Base-by-base conservation (phyloP, 2,888 invertebrate genomes). In the Dryococelus australis region DNA sequence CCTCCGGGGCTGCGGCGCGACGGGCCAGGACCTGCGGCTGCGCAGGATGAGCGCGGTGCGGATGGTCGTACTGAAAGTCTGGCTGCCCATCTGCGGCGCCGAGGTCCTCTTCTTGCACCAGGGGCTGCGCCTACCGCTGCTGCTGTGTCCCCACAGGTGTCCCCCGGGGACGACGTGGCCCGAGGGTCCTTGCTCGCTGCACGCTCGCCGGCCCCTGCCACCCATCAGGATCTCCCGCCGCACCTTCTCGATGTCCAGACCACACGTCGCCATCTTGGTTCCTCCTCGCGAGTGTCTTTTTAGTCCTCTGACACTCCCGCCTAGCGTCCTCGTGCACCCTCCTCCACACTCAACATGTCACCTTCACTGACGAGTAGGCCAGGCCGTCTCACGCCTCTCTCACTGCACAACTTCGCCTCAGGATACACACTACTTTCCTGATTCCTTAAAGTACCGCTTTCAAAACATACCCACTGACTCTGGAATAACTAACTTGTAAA, bases 21-120 rank as follows among this genome's bases (percentile, higher is more conserved):
- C 96, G 0, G 96, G 96, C 96, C 96, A 96, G 90, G 96, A 96
- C 84, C 96, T 93, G 43, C 96, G 93, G 83, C 95, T 96, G 86
- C 96, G 93, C 89, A 96, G 93, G 88, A 96, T 95, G 84, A 96
- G 90, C 0, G 91, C 91, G 85, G 90, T 90, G 85, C 90, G 88
- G 43, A 90, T 89, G 16, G 90, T 90, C 81, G 90, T 90, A 78
- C 90, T 90, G 26, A 87, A 88, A 53, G 88, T 85, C 88, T 89
- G 90, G 80, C 90, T 89, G n/a, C 94, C 94, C 94, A 96, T 96
- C 91, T 96, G 95, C 0, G 96, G 96, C 1, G 96, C 96, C 0
- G 96, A 96, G 4, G 96, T 96, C 89, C 96, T 93, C 92, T 95
- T 95, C 91, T 94, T 93, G 88, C 94, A 94, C 93, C 94, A 94